A percentile compares a stretch with the other conserved stretches of the same genome.
Conservation (phyloP, 1,140 invertebrate species). For the Drosophila azteca region DNA sequence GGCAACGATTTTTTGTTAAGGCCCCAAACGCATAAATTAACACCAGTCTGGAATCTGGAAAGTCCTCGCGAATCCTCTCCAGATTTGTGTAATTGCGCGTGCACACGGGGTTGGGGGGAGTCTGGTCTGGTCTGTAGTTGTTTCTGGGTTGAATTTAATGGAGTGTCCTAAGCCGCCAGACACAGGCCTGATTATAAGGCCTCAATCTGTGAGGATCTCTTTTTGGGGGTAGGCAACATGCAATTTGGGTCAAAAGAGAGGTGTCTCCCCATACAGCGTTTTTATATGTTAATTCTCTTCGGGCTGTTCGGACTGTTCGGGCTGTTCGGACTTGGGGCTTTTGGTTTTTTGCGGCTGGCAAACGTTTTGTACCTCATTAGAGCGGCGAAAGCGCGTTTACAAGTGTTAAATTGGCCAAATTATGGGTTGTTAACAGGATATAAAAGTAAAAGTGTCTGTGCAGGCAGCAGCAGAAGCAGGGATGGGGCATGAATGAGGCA, state of each 20-base stretch:
- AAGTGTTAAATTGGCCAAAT: conserved; percentile 82
- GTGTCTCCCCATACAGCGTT: conserved; percentile 22
- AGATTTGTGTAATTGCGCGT: conserved; percentile 81
- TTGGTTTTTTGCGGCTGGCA: conserved; percentile 24
- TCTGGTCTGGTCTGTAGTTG: conserved; percentile 2
- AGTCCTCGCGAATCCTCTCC: conserved; percentile 31
- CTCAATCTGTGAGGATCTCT: conserved; percentile 20
- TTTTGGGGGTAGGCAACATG: conserved; percentile 43
- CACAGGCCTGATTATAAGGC: conserved; percentile 56
- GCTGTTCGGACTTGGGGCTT: neutral
- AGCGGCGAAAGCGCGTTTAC: conserved; percentile 80
- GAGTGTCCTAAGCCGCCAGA: conserved; percentile 34
- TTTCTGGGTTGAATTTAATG: conserved; percentile 57
- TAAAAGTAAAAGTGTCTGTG: conserved; percentile 79
- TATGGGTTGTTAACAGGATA: conserved; percentile 80
- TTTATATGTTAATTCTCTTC: conserved; percentile 76
- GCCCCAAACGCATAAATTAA: conserved; percentile 76
- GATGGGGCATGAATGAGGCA: too few species aligned
- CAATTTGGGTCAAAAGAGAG: conserved; percentile 67
- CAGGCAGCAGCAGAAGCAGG: neutral
- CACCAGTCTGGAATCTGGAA: conserved; percentile 47
- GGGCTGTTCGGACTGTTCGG: neutral
- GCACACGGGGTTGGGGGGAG: neutral
- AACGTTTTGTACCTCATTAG: conserved; percentile 82
- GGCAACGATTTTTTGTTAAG: conserved; percentile 70